phyloP scores from a whole-genome alignment of 2,888 invertebrate species.

The Ptycholaimellus sp. region DNA sequence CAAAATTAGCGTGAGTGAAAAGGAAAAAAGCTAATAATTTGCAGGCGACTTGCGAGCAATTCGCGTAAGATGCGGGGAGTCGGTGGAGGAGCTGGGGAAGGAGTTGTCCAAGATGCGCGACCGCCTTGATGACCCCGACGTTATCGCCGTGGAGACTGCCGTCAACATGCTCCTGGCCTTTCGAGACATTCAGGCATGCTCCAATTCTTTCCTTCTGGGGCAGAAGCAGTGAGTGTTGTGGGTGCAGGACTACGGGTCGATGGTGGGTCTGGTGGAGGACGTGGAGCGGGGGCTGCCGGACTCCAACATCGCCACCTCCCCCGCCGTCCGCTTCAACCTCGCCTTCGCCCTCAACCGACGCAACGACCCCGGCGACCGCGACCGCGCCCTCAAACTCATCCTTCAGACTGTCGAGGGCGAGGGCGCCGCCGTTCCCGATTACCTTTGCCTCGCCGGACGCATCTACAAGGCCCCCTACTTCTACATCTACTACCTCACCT shows the following conservation, averaged over 20 bases:
- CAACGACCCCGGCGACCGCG: slow-evolving; percentile 74
- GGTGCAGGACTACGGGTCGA: slow-evolving; percentile 45
- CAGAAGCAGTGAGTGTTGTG: slow-evolving; percentile 15
- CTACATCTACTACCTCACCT: slow-evolving; percentile 53
- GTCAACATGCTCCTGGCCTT: slow-evolving; percentile 70
- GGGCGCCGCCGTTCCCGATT: slow-evolving; percentile 48
- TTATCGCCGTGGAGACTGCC: slow-evolving; percentile 80
- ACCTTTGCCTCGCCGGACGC: slow-evolving; percentile 83
- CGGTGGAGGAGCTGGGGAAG: slow-evolving; percentile 43
- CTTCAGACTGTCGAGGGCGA: slow-evolving; percentile 49
- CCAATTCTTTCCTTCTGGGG: slow-evolving; percentile 5
- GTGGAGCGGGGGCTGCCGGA: slow-evolving; percentile 62
- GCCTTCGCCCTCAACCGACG: slow-evolving; percentile 89
- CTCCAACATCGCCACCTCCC: slow-evolving; percentile 61
- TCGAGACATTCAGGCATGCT: slow-evolving; percentile 10
- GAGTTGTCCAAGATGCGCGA: slow-evolving; percentile 66
- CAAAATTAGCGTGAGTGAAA: too few relatives aligned
- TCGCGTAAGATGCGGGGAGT: slow-evolving; percentile 56
- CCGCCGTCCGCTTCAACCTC: slow-evolving; percentile 69
- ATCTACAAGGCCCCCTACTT: slow-evolving; percentile 76
- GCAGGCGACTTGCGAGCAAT: slow-evolving; percentile 75
- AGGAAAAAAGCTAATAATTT: too few relatives aligned
- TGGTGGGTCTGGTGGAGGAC: slow-evolving; percentile 85
- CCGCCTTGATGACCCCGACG: slow-evolving; percentile 80
- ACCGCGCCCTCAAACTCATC: slow-evolving; percentile 70